Evolutionary conservation across 2,888 invertebrate genomes (phyloP), one percentile per base, ranked within the genome.

Genomic region (Drosophila suboccidentalis): DNA sequence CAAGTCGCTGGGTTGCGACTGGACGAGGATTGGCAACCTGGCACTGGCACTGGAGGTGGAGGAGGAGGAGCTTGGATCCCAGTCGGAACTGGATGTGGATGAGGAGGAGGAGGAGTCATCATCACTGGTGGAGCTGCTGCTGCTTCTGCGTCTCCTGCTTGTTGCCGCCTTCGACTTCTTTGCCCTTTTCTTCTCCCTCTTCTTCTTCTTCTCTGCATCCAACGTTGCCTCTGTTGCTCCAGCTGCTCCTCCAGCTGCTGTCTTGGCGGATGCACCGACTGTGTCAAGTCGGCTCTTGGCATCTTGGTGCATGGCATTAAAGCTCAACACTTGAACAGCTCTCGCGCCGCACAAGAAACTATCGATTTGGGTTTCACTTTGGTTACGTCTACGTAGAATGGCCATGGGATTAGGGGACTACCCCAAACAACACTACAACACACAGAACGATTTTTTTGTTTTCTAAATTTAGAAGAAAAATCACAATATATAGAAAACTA

Each of bases 231-330:
- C 19, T 84, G 81, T 76, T 82, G 84, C 83, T 84, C 61, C 43
- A 11, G 29, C 74, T n/a, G n/a, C n/a, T 76, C 60, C 32, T 11
- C 11, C n/a, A 26, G 32, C 71, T 78, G 74, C 53, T 75, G 80
- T 65, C 63, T 22, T 17, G 17, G 49, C 8, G 50, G 72, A 72
- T 78, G 64, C 78, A 70, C 70, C 80, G 88, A 80, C 78, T 78
- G 68, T 71, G 46, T 80, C 78, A 55, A 71, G 71, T 77, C 77
- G 85, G 71, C 6, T 5, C 26, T 50, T 19, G 36, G 78, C 77
- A 83, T 90, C 90, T 83, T 92, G 80, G 72, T 75, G 91, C 83
- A 79, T 89, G 84, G 82, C 80, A 75, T 85, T 67, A 57, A 75
- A 64, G 66, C 72, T 73, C 66, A 64, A 53, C 64, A 54, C 60